Evolutionary conservation across 2,888 invertebrate genomes (phyloP).

Genomic region (Eupithecia tripunctaria): DNA sequence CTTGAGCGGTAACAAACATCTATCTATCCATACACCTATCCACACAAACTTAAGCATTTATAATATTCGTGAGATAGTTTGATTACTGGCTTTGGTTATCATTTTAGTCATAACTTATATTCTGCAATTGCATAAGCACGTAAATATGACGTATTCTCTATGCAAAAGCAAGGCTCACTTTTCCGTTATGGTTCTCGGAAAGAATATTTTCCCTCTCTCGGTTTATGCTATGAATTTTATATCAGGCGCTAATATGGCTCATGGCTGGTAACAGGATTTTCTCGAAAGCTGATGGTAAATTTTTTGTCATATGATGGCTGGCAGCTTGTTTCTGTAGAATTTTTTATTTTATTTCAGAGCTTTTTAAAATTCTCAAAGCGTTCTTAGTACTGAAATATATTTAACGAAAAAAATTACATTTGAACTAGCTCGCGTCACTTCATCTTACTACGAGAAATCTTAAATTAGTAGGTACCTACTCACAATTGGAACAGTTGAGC

Average conservation of each 20-base stretch:
- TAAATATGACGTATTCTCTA: not conserved
- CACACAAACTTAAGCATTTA: no score
- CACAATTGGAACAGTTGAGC: no score
- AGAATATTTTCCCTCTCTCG: slow-evolving; percentile 36
- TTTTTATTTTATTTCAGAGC: not conserved
- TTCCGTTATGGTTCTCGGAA: slow-evolving; percentile 36
- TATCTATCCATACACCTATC: no score
- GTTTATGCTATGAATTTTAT: slow-evolving; percentile 43
- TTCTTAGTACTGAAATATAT: not conserved
- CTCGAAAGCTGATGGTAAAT: not conserved
- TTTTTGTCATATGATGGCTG: not conserved
- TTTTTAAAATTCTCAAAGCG: not conserved
- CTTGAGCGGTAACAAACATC: no score
- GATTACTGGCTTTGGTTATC: not conserved
- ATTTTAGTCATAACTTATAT: not conserved
- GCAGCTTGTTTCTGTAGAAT: not conserved
- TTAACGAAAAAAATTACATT: not conserved
- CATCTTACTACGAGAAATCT: no score
- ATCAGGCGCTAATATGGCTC: slow-evolving; percentile 37
- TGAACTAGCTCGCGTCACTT: no score
- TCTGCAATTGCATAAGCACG: not conserved
- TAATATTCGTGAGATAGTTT: not conserved
- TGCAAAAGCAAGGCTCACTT: slow-evolving; percentile 3
- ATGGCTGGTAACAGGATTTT: not conserved
- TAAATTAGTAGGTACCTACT: no score